Evolutionary conservation across 2,797 vertebrate species (phyloP).

Genomic region (Xenopus petersii): DNA sequence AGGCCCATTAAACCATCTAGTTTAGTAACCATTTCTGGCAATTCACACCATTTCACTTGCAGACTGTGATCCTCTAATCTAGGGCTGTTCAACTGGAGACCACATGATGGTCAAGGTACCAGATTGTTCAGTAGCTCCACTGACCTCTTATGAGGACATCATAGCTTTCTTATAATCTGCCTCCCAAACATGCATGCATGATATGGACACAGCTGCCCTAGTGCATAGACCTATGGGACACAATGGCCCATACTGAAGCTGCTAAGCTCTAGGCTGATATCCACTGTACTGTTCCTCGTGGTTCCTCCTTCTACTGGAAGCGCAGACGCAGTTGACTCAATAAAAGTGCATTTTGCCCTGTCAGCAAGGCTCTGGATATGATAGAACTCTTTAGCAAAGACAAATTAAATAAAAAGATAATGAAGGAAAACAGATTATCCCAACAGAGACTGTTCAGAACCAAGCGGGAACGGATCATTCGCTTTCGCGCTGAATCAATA

Average conservation of each 20-base stretch:
- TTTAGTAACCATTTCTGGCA: no score
- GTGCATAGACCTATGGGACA: no score
- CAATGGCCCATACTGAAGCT: background rate
- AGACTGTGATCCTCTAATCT: no score
- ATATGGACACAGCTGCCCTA: no score
- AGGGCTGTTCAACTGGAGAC: no score
- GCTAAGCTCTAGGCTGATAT: background rate
- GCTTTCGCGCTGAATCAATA: conserved; percentile 36
- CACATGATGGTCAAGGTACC: no score
- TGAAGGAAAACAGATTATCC: conserved; percentile 33
- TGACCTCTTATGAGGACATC: no score
- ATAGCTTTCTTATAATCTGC: no score
- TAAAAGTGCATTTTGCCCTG: background rate
- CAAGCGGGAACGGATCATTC: background rate
- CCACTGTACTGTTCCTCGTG: background rate
- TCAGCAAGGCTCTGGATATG: conserved; percentile 13
- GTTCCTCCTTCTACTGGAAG: background rate
- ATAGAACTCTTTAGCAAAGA: conserved; percentile 8
- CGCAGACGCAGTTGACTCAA: background rate
- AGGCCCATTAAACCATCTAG: no score
- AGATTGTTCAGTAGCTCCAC: no score
- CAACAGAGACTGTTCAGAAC: background rate
- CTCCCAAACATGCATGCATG: no score
- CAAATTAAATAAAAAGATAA: conserved; percentile 24
- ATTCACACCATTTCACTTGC: no score